Base-by-base conservation (phyloP, 2,113 vertebrate genomes). In the zebrafish (Danio rerio) region DNA sequence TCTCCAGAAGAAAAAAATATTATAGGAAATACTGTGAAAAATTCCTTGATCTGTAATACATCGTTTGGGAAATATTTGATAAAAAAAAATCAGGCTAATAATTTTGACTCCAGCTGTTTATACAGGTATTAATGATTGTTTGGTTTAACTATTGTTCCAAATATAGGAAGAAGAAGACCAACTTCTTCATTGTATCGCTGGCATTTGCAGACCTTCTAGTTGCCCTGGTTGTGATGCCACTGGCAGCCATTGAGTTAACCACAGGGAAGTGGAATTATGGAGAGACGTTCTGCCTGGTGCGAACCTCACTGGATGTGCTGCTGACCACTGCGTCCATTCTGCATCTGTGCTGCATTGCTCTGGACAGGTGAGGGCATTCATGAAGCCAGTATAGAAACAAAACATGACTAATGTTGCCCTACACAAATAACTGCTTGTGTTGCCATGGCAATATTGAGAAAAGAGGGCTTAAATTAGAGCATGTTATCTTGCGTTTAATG, bases 301-400 rank as follows among this genome's bases (percentile, higher is more conserved):
- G 94, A 43, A 95, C 94, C 1, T 94, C 93, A 5, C 87, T 95
- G 86, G 94, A 95, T 6, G 94, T 94, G 15, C 88, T 93, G 71
- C 86, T 95, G 73, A 94, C 94, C 16, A 94, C 94, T 1, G 92
- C 93, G 0, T 95, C 94, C 66, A 94, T 95, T 61, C 87, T 95
- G 63, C 94, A 95, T 81, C 91, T 95, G 73, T 94, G 94, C 90
- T 95, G 94, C 90, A 95, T 95, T n/a, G 94, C 94, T 52, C 85
- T 94, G 61, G 92, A 94, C 91, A 93, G 93, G 93, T 94, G 49
- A 80, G 89, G 78, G 18, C 20, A 18, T 62, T 15, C 7, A 55
- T 43, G 9, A 63, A 62, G 43, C 45, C 16, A 40, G 63, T 20
- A 55, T 74, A 20, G 42, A 45, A 13, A 70, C 5, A 10, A 70